Percentiles rank a stretch among this genome's conserved stretches.
These are phyloP conservation scores for Aphelocoma coerulescens DNA, from an alignment of 2,113 vertebrate genomes.

Conservation along the genomic window DNA sequence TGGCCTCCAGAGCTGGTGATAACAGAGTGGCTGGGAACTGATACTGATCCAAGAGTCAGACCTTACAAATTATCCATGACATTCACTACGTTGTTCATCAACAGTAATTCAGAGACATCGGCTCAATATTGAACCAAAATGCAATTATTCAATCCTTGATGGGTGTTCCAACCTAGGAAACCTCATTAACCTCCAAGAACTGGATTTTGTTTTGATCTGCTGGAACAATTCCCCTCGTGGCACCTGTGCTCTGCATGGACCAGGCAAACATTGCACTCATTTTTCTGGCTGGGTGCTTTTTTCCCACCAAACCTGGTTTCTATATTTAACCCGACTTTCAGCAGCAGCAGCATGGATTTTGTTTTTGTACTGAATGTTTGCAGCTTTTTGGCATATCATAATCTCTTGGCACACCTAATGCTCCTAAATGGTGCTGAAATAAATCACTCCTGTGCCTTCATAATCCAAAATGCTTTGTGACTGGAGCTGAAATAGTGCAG, in stretches of 20 bases:
- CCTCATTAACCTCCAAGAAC: background rate
- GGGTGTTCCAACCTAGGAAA: background rate
- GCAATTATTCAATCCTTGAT: background rate
- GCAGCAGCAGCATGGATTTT: background rate
- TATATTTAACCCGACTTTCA: conserved; percentile 1
- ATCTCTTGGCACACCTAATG: background rate
- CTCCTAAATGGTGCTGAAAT: background rate
- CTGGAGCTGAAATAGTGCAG: background rate
- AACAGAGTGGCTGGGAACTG: background rate
- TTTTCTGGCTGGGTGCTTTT: background rate
- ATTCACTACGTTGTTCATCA: background rate
- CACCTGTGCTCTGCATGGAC: background rate
- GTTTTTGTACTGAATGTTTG: background rate
- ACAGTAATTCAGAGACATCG: background rate
- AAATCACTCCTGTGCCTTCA: background rate
- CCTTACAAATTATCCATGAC: background rate
- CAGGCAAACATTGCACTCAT: background rate
- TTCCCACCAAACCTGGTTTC: background rate
- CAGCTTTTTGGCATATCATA: background rate
- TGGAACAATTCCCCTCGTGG: background rate
- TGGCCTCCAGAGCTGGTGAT: background rate
- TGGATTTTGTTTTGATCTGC: background rate
- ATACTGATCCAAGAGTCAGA: background rate
- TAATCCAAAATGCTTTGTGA: background rate
- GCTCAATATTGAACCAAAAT: background rate